Conservation (phyloP, 2,888 invertebrate genomes). For the Lasioglossum calceatum region DNA sequence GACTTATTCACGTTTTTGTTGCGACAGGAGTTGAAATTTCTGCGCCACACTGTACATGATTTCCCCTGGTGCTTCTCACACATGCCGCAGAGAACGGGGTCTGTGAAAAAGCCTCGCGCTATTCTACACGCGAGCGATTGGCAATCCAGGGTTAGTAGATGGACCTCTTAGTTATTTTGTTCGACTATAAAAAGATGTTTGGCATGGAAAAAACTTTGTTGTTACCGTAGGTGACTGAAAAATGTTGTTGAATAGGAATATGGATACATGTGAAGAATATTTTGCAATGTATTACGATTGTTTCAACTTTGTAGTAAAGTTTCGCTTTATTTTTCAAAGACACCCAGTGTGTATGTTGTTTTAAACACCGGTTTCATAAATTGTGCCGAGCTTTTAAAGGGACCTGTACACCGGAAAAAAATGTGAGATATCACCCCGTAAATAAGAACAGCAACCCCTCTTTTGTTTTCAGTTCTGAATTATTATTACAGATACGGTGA, state of each 20-base stretch:
- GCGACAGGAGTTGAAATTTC: neutral
- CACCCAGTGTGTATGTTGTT: neutral
- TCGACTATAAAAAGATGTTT: neutral
- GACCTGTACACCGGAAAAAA: neutral
- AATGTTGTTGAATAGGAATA: neutral
- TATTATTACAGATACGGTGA: neutral
- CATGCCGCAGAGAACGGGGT: neutral
- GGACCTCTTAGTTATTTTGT: neutral
- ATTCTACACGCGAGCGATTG: neutral
- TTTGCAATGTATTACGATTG: neutral
- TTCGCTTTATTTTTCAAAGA: neutral
- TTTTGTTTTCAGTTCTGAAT: neutral
- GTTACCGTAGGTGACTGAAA: neutral
- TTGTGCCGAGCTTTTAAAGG: neutral
- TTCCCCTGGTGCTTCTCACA: neutral
- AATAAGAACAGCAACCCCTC: neutral
- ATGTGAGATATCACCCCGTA: slow-evolving; percentile 5
- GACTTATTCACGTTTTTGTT: neutral
- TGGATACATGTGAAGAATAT: neutral
- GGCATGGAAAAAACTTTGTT: neutral
- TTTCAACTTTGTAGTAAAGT: neutral
- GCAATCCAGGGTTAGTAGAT: neutral
- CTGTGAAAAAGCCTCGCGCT: neutral
- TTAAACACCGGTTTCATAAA: neutral
- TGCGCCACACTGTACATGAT: slow-evolving; percentile 2